These are phyloP conservation scores for Seriola quinqueradiata DNA, from an alignment of 2,113 vertebrate genomes.

Conservation along the genomic window DNA sequence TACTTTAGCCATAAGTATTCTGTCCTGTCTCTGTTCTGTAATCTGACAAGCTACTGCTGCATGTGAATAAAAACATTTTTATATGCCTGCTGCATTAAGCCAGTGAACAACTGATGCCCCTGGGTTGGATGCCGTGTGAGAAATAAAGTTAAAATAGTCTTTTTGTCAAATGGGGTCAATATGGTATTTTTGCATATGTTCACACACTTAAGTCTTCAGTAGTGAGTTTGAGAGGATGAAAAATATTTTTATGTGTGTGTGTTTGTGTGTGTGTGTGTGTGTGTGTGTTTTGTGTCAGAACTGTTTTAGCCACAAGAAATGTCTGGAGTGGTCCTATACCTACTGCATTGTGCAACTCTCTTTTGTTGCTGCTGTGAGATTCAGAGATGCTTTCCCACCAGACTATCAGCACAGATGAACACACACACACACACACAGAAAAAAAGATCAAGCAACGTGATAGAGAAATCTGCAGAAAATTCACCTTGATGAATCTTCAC, in stretches of 20 bases:
- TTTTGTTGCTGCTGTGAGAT: neutral
- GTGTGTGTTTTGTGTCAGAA: neutral
- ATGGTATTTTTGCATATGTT: neutral
- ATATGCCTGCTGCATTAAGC: slow-evolving; percentile 74
- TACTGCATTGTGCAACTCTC: neutral
- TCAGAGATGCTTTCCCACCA: neutral
- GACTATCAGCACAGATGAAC: neutral
- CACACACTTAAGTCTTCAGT: neutral
- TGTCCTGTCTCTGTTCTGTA: slow-evolving; percentile 75
- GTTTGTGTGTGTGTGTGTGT: neutral
- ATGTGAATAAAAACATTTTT: slow-evolving; percentile 84
- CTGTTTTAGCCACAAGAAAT: too few species aligned
- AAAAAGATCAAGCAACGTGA: neutral
- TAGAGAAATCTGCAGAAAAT: neutral
- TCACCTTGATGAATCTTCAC: neutral
- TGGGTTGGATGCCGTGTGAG: slow-evolving; percentile 65
- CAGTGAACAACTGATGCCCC: slow-evolving; percentile 57
- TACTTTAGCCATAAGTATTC: slow-evolving; percentile 58
- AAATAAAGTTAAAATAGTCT: slow-evolving; percentile 47
- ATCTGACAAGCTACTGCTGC: slow-evolving; percentile 80
- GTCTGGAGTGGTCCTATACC: neutral
- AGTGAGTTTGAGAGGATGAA: too few species aligned
- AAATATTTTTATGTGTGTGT: neutral
- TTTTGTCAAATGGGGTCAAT: neutral
- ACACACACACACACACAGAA: neutral